Evolutionary conservation across 2,888 invertebrate genomes (phyloP), one percentile per base, ranked within the genome.

Genomic region (Exocentrus adspersus): DNA sequence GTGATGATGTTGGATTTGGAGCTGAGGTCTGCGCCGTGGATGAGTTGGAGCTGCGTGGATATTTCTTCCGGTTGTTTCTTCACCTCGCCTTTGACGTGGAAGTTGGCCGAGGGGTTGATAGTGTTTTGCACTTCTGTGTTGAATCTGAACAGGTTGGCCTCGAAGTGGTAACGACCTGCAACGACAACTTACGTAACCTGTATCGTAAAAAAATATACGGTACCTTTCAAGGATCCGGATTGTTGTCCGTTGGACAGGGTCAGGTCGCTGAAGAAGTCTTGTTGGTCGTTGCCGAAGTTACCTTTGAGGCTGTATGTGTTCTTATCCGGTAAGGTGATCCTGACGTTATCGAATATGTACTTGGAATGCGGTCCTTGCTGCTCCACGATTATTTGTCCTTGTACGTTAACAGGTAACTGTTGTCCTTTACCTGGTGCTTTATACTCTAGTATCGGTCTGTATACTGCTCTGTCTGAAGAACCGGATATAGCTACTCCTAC

Each of bases 401-500:
- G 86, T 0, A 89, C 83, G 10, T 84, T 84, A 32, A 88, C 83
- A 2, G 83, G 80, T 43, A 79, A 65, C 42, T 72, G 68, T 63
- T 79, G 75, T 7, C 69, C 63, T 32, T 85, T 85, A 12, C 85
- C 85, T 0, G 90, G 90, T 5, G 87, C 76, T 71, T 86, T 86
- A 78, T 89, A 90, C 72, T 90, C 89, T 21, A 92, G 82, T 0
- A 93, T 75, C 0, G 94, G 94, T 66, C 86, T 89, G 79, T 89
- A 92, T 9, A 87, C 82, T 20, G 80, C 78, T 56, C 85, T 85
- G 46, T 79, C 80, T 0, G 84, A 86, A 59, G 85, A 85, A 4
- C 89, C 89, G 32, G 85, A 84, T 14, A 89, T 85, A 0, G 81
- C 83, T 32, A 92, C 85, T 0, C 94, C 93, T 17, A 87, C 79